phyloP scores from a whole-genome alignment of 2,113 vertebrate species.

The Entomyzon cyanotis region DNA sequence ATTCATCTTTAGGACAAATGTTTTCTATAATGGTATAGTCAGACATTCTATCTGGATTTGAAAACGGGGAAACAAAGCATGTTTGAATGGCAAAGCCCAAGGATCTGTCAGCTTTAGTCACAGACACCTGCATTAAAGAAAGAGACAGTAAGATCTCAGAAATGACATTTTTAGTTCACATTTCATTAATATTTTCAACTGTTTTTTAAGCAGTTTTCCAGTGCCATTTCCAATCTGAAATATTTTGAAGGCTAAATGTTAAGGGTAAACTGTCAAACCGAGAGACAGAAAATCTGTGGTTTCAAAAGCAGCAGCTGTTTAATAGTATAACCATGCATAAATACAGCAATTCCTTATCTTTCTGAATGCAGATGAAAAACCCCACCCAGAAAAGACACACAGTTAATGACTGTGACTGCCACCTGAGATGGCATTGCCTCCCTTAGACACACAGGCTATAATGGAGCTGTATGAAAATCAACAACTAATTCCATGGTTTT shows the following conservation, averaged over 20 bases:
- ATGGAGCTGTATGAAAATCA: not conserved
- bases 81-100: conserved; percentile 89
- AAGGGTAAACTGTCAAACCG: not conserved
- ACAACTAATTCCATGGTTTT: not conserved
- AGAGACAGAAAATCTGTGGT: not conserved
- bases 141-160: conserved; percentile 8
- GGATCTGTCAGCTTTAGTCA: conserved; percentile 83
- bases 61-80: conserved; percentile 86
- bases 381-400: not conserved
- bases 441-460: not conserved
- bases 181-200: conserved; percentile 34
- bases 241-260: conserved; percentile 5
- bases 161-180: not conserved
- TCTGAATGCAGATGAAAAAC: not conserved
- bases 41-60: conserved; percentile 76
- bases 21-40: conserved; percentile 91
- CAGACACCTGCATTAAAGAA: conserved; percentile 80
- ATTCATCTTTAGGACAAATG: conserved; percentile 90
- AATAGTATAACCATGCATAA: not conserved
- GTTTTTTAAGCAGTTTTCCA: conserved; percentile 22
- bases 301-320: conserved; percentile 35
- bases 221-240: not conserved
- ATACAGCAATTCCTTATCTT: not conserved
- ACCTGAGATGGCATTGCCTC: not conserved
- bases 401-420: not conserved